Percentiles rank a stretch among this genome's conserved stretches.
phyloP scores from a whole-genome alignment of 2,113 vertebrate genomes.

The Petaurus breviceps region DNA sequence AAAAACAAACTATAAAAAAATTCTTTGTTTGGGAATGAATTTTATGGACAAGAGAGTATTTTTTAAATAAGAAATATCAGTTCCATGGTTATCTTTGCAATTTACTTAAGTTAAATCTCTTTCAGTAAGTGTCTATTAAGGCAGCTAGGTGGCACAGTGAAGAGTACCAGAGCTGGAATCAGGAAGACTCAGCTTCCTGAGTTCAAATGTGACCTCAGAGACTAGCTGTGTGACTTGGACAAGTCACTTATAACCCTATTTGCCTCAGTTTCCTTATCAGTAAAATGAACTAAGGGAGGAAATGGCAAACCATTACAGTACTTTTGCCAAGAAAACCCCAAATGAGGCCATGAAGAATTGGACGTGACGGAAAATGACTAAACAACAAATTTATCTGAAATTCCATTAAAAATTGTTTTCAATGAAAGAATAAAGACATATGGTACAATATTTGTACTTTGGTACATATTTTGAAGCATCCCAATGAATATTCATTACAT shows the following conservation, averaged over 20 bases:
- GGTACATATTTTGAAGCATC: conserved; percentile 1
- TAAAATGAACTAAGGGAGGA: background rate
- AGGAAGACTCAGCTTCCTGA: background rate
- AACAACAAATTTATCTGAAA: conserved; percentile 17
- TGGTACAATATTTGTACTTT: conserved; percentile 20
- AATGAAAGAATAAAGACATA: background rate
- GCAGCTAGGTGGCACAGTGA: background rate
- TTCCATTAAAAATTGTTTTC: conserved; percentile 14
- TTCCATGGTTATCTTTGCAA: background rate
- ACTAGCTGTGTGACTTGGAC: background rate
- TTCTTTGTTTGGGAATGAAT: background rate
- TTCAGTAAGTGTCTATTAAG: background rate
- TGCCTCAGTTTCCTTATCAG: background rate
- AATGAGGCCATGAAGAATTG: background rate
- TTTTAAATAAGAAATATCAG: background rate
- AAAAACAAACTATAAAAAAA: background rate
- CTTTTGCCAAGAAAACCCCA: background rate
- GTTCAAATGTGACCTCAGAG: background rate
- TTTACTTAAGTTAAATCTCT: background rate
- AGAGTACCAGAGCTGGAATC: background rate
- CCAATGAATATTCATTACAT: conserved; percentile 34
- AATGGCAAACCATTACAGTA: background rate
- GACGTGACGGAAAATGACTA: background rate
- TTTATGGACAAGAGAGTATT: background rate
- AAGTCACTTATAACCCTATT: background rate